These are phyloP conservation scores for Nemotelus nigrinus DNA, from an alignment of 2,888 invertebrate genomes.

Conservation along the genomic window DNA sequence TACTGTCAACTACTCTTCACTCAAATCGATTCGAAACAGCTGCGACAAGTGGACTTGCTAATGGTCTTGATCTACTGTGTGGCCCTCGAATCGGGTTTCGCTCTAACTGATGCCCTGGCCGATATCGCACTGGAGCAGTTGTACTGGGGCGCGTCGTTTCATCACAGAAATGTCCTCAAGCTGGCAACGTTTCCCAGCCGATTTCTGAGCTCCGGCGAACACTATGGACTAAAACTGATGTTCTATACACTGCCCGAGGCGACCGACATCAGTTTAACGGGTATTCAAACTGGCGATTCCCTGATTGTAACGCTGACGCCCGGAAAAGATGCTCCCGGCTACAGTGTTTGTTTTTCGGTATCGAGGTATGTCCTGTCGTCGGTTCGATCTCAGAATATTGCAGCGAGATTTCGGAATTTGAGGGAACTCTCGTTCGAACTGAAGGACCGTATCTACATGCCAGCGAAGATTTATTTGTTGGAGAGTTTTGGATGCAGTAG, in stretches of 20 bases:
- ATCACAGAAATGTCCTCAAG: slow-evolving; percentile 45
- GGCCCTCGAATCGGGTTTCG: slow-evolving; percentile 60
- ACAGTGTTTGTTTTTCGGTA: slow-evolving; percentile 59
- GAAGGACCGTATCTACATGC: slow-evolving; percentile 68
- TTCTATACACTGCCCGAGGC: neutral
- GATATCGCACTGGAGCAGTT: neutral
- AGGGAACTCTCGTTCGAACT: slow-evolving; percentile 66
- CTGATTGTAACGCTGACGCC: slow-evolving; percentile 59
- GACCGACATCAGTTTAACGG: slow-evolving; percentile 53
- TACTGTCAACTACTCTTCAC: slow-evolving; percentile 57
- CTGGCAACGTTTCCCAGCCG: slow-evolving; percentile 49
- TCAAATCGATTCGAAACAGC: slow-evolving; percentile 19
- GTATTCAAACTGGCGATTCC: slow-evolving; percentile 59
- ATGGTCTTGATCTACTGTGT: slow-evolving; percentile 58
- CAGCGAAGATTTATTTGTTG: slow-evolving; percentile 69
- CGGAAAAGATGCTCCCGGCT: slow-evolving; percentile 54
- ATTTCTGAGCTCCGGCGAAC: slow-evolving; percentile 19
- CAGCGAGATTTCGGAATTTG: slow-evolving; percentile 60
- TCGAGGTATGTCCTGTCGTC: slow-evolving; percentile 59
- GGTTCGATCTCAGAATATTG: slow-evolving; percentile 51
- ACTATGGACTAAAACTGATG: slow-evolving; percentile 34
- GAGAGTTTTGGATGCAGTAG: slow-evolving; percentile 65
- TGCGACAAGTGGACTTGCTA: slow-evolving; percentile 56
- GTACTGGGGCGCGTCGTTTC: slow-evolving; percentile 53
- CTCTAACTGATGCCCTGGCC: neutral